A percentile compares a stretch with the other conserved stretches of the same genome.
These are phyloP conservation scores for Gymnarchus niloticus DNA, from an alignment of 2,113 vertebrate species.

Conservation along the genomic window DNA sequence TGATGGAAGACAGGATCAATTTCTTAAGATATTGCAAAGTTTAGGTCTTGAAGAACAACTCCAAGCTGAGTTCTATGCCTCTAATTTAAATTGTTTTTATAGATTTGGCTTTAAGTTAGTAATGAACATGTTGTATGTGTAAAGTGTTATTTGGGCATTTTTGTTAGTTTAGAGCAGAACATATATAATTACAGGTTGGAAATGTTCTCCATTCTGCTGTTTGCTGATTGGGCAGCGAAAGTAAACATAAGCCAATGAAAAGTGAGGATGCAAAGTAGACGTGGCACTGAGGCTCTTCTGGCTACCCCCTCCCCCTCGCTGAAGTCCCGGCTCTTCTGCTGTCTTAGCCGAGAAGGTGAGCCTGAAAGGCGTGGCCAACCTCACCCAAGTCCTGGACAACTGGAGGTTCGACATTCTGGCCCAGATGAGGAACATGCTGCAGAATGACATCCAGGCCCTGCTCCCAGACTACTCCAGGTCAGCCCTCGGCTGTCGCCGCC, in stretches of 20 bases:
- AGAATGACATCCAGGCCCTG: constrained; percentile 65
- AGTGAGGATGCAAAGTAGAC: background rate
- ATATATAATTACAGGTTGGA: background rate
- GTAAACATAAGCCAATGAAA: background rate
- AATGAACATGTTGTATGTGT: background rate
- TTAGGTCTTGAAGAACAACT: background rate
- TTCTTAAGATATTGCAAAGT: background rate
- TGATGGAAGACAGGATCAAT: background rate
- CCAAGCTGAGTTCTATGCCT: background rate
- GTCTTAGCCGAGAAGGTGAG: constrained; percentile 61
- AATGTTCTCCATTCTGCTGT: background rate
- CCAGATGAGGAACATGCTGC: constrained; percentile 59
- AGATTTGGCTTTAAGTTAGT: background rate
- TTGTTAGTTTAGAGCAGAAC: background rate
- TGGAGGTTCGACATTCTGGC: constrained; percentile 69
- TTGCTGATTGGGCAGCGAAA: background rate
- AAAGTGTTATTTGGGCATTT: background rate
- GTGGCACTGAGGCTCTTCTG: background rate
- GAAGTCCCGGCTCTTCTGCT: background rate
- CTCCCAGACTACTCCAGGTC: constrained; percentile 67
- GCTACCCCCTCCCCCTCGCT: background rate
- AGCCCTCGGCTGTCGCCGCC: background rate
- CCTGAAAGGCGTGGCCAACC: constrained; percentile 63
- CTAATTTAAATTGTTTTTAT: background rate
- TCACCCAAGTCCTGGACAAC: constrained; percentile 68